Evolutionary conservation across 2,113 vertebrate genomes (phyloP).

Genomic region (Ivindomyrus marchei): DNA sequence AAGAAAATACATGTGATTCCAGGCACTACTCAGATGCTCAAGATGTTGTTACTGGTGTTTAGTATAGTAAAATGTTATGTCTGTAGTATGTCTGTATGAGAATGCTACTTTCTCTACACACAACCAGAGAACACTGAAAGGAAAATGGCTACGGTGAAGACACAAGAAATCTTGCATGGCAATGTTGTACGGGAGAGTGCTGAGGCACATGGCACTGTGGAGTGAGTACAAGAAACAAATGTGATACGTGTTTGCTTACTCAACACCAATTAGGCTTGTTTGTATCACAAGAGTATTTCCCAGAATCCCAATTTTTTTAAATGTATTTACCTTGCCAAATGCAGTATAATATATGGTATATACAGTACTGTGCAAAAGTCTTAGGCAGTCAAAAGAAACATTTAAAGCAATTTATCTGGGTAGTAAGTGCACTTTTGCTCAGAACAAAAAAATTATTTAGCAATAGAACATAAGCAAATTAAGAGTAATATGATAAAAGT

Average conservation of each 20-base stretch:
- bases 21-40: background rate
- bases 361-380: background rate
- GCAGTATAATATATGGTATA: background rate
- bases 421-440: background rate
- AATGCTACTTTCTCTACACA: slow-evolving; percentile 33
- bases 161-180: slow-evolving; percentile 75
- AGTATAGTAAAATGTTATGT: background rate
- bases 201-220: slow-evolving; percentile 80
- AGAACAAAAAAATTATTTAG: background rate
- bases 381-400: background rate
- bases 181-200: slow-evolving; percentile 71
- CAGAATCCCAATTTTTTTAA: background rate
- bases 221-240: slow-evolving; percentile 64
- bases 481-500: too few species aligned
- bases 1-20: background rate
- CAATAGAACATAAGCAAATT: background rate
- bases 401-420: background rate
- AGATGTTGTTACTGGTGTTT: background rate
- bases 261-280: background rate
- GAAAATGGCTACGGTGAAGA: slow-evolving; percentile 72
- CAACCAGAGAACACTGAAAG: slow-evolving; percentile 54
- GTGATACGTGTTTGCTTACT: background rate
- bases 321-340: background rate
- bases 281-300: background rate
- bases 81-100: slow-evolving; percentile 8